Base-by-base conservation (phyloP, 2,113 vertebrate species). In the Cranoglanis bouderius region DNA sequence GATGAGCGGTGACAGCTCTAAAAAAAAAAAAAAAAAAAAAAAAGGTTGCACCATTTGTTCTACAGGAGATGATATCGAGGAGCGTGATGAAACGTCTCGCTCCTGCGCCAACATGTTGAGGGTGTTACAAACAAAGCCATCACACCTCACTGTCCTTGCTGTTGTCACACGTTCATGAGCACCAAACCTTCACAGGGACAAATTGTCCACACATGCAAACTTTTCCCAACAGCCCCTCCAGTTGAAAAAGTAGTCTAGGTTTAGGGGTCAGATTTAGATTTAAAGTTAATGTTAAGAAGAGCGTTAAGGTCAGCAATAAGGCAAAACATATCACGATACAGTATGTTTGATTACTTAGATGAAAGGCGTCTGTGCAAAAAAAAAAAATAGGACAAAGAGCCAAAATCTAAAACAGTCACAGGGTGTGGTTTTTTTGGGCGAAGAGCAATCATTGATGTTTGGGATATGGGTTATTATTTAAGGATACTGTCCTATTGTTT, bases 71-170 rank as follows among this genome's bases (percentile, higher is more conserved):
- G 87, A 53, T 21, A 43, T 40, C 26, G 38, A 32, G 85, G 24
- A 13, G 61, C 67, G 65, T 90, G 75, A 86, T 49, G 43, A 85
- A 21, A 51, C 75, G 49, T 72, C 49, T 81, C 72, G 46, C 51
- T 55, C 49, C 55, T 90, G 87, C 59, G 70, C 87, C 21, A 38
- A 81, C 86, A 81, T 49, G 46, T 81, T 10, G n/a, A 82, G 82
- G 85, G 88, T 84, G 86, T 91, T 85, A 77, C 72, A 72, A 85
- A 87, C 84, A 63, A 86, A 86, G 38, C 85, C 63, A 49, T 90
- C 87, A 49, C 80, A 88, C 90, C 90, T 89, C 49, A 61, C 85
- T 19, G 55, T 83, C 70, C 88, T 38, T 86, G 89, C 77, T 65
- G 63, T 70, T 29, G 75, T 89, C 88, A 81, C 88, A 82, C 90